Evolutionary conservation across 2,888 invertebrate genomes (phyloP).

Genomic region (Halictus quadricinctus): DNA sequence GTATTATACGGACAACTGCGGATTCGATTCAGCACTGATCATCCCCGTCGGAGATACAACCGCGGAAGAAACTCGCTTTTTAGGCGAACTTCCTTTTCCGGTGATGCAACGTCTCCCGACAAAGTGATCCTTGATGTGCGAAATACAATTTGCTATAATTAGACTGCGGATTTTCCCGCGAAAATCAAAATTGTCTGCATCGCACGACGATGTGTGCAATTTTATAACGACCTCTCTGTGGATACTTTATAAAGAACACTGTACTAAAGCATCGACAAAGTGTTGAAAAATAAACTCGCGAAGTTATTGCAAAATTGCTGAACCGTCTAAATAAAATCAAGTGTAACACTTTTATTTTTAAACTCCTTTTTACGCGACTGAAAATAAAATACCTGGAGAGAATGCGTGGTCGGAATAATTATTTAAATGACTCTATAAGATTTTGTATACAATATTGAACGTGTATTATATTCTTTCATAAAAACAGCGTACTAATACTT

Average conservation of each 20-base stretch:
- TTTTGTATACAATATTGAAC: background rate
- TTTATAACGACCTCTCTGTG: no score
- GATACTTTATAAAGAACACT: background rate
- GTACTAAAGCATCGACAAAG: background rate
- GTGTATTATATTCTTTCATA: background rate
- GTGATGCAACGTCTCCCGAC: background rate
- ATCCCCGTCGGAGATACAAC: background rate
- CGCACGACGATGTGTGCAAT: no score
- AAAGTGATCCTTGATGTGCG: background rate
- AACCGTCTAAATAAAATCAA: background rate
- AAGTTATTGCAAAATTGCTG: background rate
- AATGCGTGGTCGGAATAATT: background rate
- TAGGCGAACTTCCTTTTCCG: background rate
- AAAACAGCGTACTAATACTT: background rate
- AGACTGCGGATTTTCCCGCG: background rate
- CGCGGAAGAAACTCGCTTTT: constrained; percentile 6
- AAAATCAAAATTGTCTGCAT: background rate
- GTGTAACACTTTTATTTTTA: background rate
- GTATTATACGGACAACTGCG: constrained; percentile 38
- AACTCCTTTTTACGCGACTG: background rate
- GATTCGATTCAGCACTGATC: constrained; percentile 41
- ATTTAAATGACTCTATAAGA: background rate
- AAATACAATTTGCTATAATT: background rate
- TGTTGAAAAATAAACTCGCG: background rate
- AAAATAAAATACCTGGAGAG: background rate